Conservation (phyloP, 2,888 invertebrate species). For the Ischnura elegans region DNA sequence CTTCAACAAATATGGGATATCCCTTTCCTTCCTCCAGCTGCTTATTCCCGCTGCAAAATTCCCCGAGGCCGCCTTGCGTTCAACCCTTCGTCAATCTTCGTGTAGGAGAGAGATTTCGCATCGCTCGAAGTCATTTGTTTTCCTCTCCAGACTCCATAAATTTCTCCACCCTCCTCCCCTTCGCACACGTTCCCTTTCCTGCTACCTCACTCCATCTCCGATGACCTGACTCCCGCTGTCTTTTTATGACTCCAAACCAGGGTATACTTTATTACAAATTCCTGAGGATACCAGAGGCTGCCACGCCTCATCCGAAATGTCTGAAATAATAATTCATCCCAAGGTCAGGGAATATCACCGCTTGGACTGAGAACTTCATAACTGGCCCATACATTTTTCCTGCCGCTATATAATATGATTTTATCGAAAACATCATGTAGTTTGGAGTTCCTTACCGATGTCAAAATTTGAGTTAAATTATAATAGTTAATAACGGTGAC, state of each 20-base stretch:
- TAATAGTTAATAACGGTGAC: no score
- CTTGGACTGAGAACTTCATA: no score
- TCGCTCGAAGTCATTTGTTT: neutral
- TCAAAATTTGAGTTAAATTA: no score
- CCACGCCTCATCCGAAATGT: no score
- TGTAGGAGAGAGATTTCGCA: neutral
- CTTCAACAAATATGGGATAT: neutral
- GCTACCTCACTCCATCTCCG: neutral
- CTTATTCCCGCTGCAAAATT: neutral
- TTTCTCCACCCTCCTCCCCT: neutral
- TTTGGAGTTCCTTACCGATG: no score
- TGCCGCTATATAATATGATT: no score
- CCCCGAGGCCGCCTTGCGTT: neutral
- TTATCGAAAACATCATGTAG: no score
- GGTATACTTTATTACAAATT: neutral
- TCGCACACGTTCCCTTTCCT: neutral
- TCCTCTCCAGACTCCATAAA: neutral
- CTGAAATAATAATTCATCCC: no score
- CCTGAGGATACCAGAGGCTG: neutral
- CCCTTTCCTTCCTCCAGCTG: neutral
- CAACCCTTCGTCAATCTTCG: neutral
- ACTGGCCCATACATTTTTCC: no score
- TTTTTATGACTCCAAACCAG: neutral
- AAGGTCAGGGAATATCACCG: no score
- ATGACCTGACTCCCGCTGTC: neutral